Evolutionary conservation across 2,888 invertebrate species (phyloP), one percentile per base, ranked within the genome.

Genomic region (Himalopsyche anomala): DNA sequence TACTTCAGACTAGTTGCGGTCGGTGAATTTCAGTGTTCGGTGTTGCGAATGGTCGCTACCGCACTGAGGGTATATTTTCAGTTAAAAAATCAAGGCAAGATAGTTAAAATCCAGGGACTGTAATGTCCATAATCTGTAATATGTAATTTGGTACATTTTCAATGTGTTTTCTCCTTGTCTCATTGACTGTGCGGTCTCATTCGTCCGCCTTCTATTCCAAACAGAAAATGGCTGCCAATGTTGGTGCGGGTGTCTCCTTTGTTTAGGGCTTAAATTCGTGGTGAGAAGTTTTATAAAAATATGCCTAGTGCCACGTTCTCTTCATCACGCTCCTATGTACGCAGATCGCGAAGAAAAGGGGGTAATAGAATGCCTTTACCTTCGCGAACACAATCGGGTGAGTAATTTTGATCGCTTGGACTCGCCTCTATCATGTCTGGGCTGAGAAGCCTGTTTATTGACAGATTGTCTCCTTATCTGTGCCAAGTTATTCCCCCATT

Each of bases 221-320:
- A 94, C 94, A 95, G 95, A 96, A 96, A 95, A 96, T 96, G 96
- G 96, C 96, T 95, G 96, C 95, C 95, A 94, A 94, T 95, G 94
- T 94, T 94, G 94, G 95, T 95, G 95, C 95, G 94, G 94, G 94
- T 95, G 95, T 95, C 95, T 96, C 95, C 96, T 96, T 96, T 96
- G 96, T 96, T 96, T 96, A 95, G 95, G 91, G 92, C 92, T 92
- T 92, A 92, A 92, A 93, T 93, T 89, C 92, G 85, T 56, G 92
- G 92, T 92, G 93, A 91, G 93, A 92, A 93, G 92, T 92, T 91
- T 89, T 91, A 91, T 93, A 92, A 93, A 93, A 96, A 95, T 94
- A 97, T 98, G 98, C 98, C 97, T 95, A 97, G 97, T 95, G 97
- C 97, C 94, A 97, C 97, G 92, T 97, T 97, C 94, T 97, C 97